Base-by-base conservation (phyloP, 2,888 invertebrate genomes). In the Stegana nigrithorax region DNA sequence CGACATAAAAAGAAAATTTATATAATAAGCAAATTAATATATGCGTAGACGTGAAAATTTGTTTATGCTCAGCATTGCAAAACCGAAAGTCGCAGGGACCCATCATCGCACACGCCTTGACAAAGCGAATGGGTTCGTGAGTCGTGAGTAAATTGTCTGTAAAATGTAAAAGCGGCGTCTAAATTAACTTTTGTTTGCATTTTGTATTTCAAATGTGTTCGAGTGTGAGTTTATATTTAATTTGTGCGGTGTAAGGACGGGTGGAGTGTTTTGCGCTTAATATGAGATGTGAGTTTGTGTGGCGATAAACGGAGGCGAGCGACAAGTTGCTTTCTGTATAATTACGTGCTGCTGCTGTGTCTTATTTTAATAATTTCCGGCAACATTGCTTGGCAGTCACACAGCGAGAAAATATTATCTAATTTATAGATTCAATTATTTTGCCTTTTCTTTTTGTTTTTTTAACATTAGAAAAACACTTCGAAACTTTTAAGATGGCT, bases 141-240 rank as follows among this genome's bases (percentile, higher is more conserved):
- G 64, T 65, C 63, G 63, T 53, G 64, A 73, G 74, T 77, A 81
- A 80, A 80, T 81, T 81, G 79, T 78, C 80, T 81, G 81, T 75
- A 73, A 80, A 80, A 79, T 73, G 68, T 78, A 78, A 78, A 73
- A 73, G 73, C 73, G 60, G 73, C 72, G 71, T 71, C 75, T 72
- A 81, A 80, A 81, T 80, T 80, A 81, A 80, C 80, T 78, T 80
- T 80, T 81, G 80, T 81, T 81, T 81, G 78, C 65, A 60, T 73
- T 75, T 67, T 68, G 79, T 69, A 76, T 75, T 76, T 67, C 12
- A 42, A 57, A 57, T 29, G 32, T 10, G 51, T 29, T n/a, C 23
- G n/a, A n/a, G n/a, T n/a, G n/a, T n/a, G n/a, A n/a, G n/a, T n/a
- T n/a, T n/a, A n/a, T n/a, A n/a, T n/a, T n/a, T n/a, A 47, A 14